phyloP scores from a whole-genome alignment of 2,888 invertebrate genomes.

The Taphrorychus bicolor region DNA sequence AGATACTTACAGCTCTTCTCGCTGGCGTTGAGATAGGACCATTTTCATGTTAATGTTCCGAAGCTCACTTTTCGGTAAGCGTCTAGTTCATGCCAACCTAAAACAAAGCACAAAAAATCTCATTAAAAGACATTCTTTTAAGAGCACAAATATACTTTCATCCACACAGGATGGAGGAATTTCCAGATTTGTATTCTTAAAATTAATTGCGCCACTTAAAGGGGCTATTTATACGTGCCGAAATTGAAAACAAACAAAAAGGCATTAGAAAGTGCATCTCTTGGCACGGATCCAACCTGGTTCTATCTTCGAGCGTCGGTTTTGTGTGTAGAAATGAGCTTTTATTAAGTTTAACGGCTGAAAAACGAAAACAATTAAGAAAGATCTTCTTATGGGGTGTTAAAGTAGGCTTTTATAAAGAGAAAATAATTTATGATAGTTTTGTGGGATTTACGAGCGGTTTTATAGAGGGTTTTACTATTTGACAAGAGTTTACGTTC shows the following conservation, averaged over 20 bases:
- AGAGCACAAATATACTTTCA: too few species aligned
- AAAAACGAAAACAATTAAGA: constrained; percentile 5
- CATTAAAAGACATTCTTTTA: too few species aligned
- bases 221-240: background rate
- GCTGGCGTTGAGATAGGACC: constrained; percentile 99
- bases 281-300: background rate
- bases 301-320: background rate
- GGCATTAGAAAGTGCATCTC: background rate
- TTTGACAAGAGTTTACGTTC: too few species aligned
- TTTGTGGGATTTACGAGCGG: background rate
- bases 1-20: constrained; percentile 96
- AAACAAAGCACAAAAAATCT: constrained; percentile 37
- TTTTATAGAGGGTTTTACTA: too few species aligned
- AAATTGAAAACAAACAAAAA: background rate
- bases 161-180: constrained; percentile 2
- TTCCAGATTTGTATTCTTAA: constrained; percentile 1
- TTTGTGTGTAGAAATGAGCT: background rate
- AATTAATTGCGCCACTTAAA: constrained; percentile 2
- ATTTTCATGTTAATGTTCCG: constrained; percentile 84
- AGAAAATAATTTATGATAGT: background rate
- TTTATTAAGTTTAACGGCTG: background rate
- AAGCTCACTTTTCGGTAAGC: constrained; percentile 51
- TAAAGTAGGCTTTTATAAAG: background rate
- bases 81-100: constrained; percentile 56
- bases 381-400: background rate